These are phyloP conservation scores for Dryobotodes eremita DNA, from an alignment of 2,888 invertebrate species.

Conservation along the genomic window DNA sequence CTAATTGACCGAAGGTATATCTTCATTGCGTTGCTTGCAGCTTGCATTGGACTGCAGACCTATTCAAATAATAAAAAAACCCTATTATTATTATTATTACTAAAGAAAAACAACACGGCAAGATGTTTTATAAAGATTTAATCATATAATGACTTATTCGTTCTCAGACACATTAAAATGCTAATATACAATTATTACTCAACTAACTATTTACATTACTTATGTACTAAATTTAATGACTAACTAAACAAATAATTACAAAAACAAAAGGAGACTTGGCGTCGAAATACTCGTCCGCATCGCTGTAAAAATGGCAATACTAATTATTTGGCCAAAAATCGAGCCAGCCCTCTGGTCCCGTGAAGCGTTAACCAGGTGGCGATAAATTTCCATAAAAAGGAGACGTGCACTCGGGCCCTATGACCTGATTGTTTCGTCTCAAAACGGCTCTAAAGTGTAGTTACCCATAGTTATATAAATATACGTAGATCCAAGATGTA, in stretches of 20 bases:
- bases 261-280: neutral
- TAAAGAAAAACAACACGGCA: neutral
- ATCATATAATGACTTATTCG: neutral
- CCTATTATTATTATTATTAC: slow-evolving; percentile 7
- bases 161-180: neutral
- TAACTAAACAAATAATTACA: neutral
- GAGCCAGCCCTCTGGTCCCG: neutral
- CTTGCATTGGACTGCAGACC: neutral
- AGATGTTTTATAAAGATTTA: neutral
- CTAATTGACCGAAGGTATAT: neutral
- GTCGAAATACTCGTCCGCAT: too few relatives aligned
- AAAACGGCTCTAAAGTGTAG: neutral
- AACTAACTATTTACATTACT: neutral
- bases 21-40: too few relatives aligned
- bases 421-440: neutral
- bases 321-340: neutral
- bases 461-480: neutral
- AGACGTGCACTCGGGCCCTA: too few relatives aligned
- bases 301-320: neutral
- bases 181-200: neutral
- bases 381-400: neutral
- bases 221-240: neutral
- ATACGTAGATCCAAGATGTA: slow-evolving; percentile 1
- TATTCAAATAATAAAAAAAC: neutral
- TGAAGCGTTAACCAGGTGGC: too few relatives aligned